Conservation (phyloP, 2,797 vertebrate genomes). For the Coccyzus lansbergi region DNA sequence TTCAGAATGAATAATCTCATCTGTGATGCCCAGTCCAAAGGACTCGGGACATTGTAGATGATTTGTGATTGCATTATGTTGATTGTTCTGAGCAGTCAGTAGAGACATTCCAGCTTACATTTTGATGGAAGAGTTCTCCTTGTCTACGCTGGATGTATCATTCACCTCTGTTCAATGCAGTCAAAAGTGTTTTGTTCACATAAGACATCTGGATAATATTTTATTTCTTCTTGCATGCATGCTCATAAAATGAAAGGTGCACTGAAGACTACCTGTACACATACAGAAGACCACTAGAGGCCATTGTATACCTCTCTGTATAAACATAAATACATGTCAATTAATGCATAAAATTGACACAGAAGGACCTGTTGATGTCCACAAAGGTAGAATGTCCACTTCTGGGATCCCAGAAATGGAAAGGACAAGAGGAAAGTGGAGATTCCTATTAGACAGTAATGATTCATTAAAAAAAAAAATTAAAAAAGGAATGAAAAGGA, state of each 20-base stretch:
- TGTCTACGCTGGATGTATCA: background rate
- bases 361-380: background rate
- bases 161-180: background rate
- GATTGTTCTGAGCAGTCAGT: background rate
- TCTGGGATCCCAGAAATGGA: background rate
- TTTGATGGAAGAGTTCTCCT: background rate
- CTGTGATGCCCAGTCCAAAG: background rate
- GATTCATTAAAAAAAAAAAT: background rate
- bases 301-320: conserved; percentile 28
- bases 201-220: conserved; percentile 5
- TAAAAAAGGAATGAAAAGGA: background rate
- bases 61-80: background rate
- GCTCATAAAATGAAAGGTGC: background rate
- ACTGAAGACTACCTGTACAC: background rate
- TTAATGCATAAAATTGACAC: background rate
- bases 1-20: conserved; percentile 3
- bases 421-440: background rate
- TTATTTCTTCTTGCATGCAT: background rate
- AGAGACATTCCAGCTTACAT: background rate
- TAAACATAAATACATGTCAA: background rate
- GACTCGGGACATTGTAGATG: background rate
- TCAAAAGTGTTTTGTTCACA: conserved; percentile 23
- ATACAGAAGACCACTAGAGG: conserved; percentile 53
- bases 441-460: background rate
- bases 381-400: background rate